Conservation (phyloP, 2,888 invertebrate species). For the Apamea monoglypha region DNA sequence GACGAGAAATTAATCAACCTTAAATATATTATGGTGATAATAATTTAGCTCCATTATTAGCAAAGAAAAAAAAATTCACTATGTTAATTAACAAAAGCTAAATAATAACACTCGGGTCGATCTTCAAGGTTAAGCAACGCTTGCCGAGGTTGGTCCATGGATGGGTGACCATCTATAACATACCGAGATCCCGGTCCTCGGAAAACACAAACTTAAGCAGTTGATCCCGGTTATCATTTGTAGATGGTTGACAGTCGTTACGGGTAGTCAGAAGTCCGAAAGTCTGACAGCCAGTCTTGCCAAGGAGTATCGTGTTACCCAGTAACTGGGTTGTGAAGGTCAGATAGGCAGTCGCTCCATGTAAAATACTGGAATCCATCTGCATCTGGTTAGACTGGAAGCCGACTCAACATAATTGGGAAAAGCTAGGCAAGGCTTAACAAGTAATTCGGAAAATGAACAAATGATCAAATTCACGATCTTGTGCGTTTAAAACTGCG, state of each 20-base stretch:
- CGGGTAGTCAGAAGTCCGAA: no score
- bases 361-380: neutral
- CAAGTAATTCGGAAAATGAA: slow-evolving; percentile 21
- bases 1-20: slow-evolving; percentile 31
- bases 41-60: neutral
- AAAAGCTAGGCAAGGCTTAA: slow-evolving; percentile 2
- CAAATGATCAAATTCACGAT: slow-evolving; percentile 33
- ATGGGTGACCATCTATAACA: no score
- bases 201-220: no score
- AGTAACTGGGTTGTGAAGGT: neutral
- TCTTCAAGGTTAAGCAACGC: no score
- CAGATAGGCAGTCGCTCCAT: neutral
- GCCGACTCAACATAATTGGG: neutral
- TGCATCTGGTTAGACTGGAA: neutral
- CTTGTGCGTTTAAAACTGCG: slow-evolving; percentile 55
- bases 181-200: no score
- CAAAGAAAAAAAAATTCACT: neutral
- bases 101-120: no score
- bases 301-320: neutral
- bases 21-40: neutral
- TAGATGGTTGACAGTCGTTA: no score
- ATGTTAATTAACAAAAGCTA: neutral
- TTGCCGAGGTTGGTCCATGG: no score
- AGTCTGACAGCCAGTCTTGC: neutral
- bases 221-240: no score